phyloP scores from a whole-genome alignment of 2,888 invertebrate genomes.

The Acanthococcus lagerstroemiae region DNA sequence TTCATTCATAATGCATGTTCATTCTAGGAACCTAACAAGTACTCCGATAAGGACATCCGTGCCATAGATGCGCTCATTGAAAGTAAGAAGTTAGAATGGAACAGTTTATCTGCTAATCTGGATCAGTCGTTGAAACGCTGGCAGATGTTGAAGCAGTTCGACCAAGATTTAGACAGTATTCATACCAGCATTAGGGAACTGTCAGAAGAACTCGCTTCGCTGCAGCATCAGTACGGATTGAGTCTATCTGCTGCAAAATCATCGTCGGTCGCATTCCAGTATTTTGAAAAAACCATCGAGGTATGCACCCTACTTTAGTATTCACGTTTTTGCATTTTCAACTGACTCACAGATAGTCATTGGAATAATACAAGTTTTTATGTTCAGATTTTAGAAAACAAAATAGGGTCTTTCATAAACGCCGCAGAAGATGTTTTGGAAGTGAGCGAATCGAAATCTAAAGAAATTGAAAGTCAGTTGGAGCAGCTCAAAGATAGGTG shows the following conservation, averaged over 20 bases:
- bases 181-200: constrained; percentile 60
- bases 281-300: constrained; percentile 67
- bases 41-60: constrained; percentile 58
- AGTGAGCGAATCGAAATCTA: constrained; percentile 42
- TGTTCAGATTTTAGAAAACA: constrained; percentile 55
- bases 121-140: constrained; percentile 54
- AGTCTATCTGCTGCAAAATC: constrained; percentile 59
- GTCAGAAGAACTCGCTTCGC: constrained; percentile 51
- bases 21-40: constrained; percentile 56
- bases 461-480: constrained; percentile 54
- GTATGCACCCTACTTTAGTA: constrained; percentile 43
- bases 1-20: too few species aligned
- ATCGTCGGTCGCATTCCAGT: constrained; percentile 58
- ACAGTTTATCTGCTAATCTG: constrained; percentile 51
- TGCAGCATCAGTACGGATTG: constrained; percentile 60
- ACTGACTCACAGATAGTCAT: too few species aligned
- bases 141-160: constrained; percentile 54
- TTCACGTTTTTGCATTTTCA: neutral
- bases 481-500: constrained; percentile 52
- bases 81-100: constrained; percentile 53
- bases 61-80: constrained; percentile 55
- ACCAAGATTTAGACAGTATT: constrained; percentile 58
- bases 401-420: constrained; percentile 58
- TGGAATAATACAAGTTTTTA: too few species aligned
- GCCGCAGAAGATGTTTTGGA: constrained; percentile 49